Conservation (phyloP, 2,113 vertebrate species). For the Xyrauchen texanus region DNA sequence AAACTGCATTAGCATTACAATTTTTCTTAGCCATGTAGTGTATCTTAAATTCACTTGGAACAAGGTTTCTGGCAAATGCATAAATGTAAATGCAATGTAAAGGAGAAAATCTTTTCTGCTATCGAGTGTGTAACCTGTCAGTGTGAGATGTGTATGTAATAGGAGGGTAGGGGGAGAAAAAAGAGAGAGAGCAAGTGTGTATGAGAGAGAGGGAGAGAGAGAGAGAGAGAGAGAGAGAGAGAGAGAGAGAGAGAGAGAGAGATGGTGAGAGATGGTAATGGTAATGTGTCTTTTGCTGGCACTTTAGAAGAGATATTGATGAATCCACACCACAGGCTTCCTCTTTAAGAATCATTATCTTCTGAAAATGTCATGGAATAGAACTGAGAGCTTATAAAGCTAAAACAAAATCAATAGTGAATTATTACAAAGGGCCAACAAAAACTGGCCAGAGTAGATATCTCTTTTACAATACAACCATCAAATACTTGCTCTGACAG, state of each 20-base stretch:
- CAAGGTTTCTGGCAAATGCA: too few species aligned
- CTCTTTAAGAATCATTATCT: conserved; percentile 61
- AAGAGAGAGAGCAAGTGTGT: too few species aligned
- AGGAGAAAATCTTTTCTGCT: too few species aligned
- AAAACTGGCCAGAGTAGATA: conserved; percentile 41
- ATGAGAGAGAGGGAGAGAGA: too few species aligned
- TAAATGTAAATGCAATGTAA: too few species aligned
- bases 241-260: background rate
- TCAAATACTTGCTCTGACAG: background rate
- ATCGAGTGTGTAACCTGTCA: too few species aligned
- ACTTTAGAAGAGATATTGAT: conserved; percentile 52
- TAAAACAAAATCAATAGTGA: conserved; percentile 61
- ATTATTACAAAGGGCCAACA: conserved; percentile 54
- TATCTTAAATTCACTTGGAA: too few species aligned
- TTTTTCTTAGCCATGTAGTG: too few species aligned
- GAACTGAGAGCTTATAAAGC: conserved; percentile 51
- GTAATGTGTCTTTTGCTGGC: background rate
- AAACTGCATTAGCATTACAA: too few species aligned
- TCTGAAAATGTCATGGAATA: conserved; percentile 65
- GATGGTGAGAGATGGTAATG: background rate
- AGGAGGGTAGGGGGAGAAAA: too few species aligned
- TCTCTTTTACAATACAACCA: conserved; percentile 21
- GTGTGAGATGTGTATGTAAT: too few species aligned
- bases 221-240: background rate
- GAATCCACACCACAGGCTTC: conserved; percentile 48